Conservation (phyloP, 1,140 invertebrate species). For the Choristoneura fumiferana region DNA sequence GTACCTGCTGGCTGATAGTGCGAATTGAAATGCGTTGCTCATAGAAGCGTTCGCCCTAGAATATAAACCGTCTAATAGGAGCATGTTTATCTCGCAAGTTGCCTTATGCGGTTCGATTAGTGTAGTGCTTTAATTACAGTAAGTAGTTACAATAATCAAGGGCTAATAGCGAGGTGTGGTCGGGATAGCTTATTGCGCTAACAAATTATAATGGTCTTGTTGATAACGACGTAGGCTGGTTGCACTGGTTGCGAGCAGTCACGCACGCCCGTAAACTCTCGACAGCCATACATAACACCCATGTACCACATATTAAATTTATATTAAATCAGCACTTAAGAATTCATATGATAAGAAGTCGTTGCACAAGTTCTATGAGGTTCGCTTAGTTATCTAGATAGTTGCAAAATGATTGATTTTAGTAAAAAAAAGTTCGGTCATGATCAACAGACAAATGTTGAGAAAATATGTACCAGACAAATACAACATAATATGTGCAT, state of each 20-base stretch:
- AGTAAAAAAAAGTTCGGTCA: too few relatives aligned
- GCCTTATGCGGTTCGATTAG: slow-evolving; percentile 44
- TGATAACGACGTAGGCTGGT: not conserved
- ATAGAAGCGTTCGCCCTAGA: slow-evolving; percentile 4
- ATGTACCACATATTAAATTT: too few relatives aligned
- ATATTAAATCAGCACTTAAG: too few relatives aligned
- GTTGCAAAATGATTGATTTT: too few relatives aligned
- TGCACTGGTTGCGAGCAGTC: slow-evolving; percentile 10
- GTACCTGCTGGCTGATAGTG: slow-evolving; percentile 25
- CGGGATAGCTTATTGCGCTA: slow-evolving; percentile 47
- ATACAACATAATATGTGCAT: too few relatives aligned
- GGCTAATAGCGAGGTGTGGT: slow-evolving; percentile 64
- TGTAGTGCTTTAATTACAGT: slow-evolving; percentile 45
- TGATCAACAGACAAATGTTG: too few relatives aligned
- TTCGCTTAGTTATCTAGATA: too few relatives aligned
- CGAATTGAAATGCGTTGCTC: slow-evolving; percentile 3
- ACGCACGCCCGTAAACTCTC: slow-evolving; percentile 1
- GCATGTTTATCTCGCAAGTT: slow-evolving; percentile 43
- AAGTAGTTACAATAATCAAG: slow-evolving; percentile 46
- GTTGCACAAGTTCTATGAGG: too few relatives aligned
- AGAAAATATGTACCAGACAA: too few relatives aligned
- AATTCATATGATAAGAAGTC: too few relatives aligned
- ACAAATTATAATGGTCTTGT: slow-evolving; percentile 44
- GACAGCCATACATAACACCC: too few relatives aligned
- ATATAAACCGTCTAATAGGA: slow-evolving; percentile 1